phyloP scores from a whole-genome alignment of 2,888 invertebrate genomes.

The Oscheius sp. region DNA sequence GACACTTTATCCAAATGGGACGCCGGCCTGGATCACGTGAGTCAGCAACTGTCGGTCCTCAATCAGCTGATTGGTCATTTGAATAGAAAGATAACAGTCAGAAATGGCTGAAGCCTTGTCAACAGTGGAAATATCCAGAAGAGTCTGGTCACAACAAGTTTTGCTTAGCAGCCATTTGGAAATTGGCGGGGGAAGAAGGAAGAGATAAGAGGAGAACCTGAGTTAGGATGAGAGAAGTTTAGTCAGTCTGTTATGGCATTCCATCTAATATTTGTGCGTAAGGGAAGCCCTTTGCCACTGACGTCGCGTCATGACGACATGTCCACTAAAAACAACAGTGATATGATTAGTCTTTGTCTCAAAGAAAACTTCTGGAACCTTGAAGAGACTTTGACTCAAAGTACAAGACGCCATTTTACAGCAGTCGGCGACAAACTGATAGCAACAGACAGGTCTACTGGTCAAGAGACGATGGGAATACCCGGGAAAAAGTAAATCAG shows the following conservation, averaged over 20 bases:
- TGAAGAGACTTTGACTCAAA: no score
- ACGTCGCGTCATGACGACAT: no score
- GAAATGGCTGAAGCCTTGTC: background rate
- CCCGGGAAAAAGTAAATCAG: no score
- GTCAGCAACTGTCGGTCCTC: slow-evolving; percentile 8
- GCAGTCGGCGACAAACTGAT: no score
- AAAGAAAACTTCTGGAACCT: no score
- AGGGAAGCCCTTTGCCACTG: no score
- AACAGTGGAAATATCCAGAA: background rate
- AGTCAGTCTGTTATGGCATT: background rate
- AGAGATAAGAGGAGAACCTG: background rate
- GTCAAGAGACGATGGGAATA: no score
- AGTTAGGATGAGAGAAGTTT: background rate
- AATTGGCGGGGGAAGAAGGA: background rate
- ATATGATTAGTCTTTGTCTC: no score
- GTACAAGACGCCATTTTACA: no score
- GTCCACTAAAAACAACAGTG: no score
- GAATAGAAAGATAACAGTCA: background rate
- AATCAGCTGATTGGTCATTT: slow-evolving; percentile 4
- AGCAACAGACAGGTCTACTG: no score
- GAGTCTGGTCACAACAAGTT: background rate
- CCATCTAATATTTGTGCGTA: no score
- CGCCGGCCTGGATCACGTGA: background rate
- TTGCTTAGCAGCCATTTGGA: background rate
- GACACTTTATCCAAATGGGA: slow-evolving; percentile 21